Evolutionary conservation across 2,797 vertebrate genomes (phyloP).

Genomic region (Falco novaeseelandiae): DNA sequence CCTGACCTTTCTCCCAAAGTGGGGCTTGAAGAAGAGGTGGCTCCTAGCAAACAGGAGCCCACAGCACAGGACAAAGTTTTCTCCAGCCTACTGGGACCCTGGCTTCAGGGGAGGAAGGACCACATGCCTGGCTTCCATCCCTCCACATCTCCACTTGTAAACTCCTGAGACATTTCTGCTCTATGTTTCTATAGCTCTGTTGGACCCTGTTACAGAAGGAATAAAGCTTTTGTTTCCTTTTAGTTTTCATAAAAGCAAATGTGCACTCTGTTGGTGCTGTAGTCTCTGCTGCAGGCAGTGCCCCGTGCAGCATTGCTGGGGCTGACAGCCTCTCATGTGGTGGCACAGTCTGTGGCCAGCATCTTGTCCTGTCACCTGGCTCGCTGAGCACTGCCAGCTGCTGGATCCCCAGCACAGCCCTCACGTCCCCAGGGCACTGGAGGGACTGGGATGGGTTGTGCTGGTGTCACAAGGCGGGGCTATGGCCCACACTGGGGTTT

Average conservation of each 20-base stretch:
- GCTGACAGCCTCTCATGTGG: accelerated
- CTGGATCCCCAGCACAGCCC: accelerated
- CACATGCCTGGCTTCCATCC: background rate
- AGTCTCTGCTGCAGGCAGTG: background rate
- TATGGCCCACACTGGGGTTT: background rate
- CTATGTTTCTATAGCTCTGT: background rate
- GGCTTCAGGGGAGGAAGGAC: background rate
- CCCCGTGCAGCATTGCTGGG: background rate
- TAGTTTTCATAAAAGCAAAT: background rate
- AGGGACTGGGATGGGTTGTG: background rate
- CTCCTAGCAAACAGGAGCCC: background rate
- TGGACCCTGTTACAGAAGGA: background rate
- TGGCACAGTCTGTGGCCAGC: background rate
- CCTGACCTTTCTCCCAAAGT: background rate
- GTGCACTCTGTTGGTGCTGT: background rate
- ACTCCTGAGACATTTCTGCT: background rate
- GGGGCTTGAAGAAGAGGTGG: background rate
- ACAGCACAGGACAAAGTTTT: background rate
- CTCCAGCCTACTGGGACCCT: background rate
- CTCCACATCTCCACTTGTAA: background rate
- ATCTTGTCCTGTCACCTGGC: background rate
- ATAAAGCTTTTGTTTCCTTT: conserved; percentile 2
- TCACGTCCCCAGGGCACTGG: background rate
- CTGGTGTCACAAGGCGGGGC: accelerated
- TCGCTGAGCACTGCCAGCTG: accelerated